Conservation (phyloP, 2,797 vertebrate genomes). For the Anabas testudineus region DNA sequence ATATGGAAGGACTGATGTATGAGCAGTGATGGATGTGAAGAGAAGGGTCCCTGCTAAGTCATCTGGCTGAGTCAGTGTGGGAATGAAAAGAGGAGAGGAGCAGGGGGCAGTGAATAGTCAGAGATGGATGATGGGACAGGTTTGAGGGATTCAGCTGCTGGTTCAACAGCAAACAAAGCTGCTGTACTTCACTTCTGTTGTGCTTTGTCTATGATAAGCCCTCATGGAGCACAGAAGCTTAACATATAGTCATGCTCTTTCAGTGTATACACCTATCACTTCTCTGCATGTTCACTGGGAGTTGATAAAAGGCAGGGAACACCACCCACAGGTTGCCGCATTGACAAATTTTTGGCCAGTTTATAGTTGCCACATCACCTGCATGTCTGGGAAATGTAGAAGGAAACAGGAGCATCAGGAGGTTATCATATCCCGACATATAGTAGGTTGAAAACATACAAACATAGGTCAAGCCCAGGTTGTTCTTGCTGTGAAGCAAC, state of each 20-base stretch:
- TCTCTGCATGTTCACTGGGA: background rate
- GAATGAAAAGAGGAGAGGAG: constrained; percentile 44
- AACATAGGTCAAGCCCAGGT: too few species aligned
- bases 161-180: background rate
- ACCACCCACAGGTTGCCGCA: background rate
- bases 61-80: constrained; percentile 55
- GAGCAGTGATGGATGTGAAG: constrained; percentile 69
- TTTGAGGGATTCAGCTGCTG: constrained; percentile 56
- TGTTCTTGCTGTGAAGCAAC: too few species aligned
- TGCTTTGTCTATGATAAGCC: too few species aligned
- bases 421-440: background rate
- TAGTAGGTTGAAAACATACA: too few species aligned
- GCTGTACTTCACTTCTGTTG: too few species aligned
- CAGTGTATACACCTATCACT: background rate
- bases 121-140: constrained; percentile 30
- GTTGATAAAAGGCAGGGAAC: background rate
- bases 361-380: too few species aligned
- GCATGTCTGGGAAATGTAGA: background rate
- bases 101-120: constrained; percentile 8
- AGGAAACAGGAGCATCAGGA: background rate
- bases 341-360: background rate
- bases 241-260: too few species aligned
- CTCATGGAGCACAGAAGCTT: too few species aligned
- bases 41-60: constrained; percentile 61
- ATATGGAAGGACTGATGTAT: constrained; percentile 75